Base-by-base conservation (phyloP, 2,113 vertebrate genomes). In the Apodemus speciosus region DNA sequence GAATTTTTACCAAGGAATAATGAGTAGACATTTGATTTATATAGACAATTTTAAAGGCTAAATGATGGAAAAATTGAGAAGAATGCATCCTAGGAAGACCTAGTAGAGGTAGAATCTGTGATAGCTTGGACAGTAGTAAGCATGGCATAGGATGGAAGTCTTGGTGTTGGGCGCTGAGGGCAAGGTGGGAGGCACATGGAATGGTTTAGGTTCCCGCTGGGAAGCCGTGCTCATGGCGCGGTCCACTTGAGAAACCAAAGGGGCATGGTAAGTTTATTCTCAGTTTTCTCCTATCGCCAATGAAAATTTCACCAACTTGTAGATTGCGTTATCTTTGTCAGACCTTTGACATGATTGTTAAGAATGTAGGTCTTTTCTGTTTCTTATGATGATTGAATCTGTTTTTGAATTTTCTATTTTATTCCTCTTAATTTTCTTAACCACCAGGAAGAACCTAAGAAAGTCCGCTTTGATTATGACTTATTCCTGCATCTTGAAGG, bases 401-500 rank as follows among this genome's bases (percentile, higher is more conserved):
- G 58, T 91, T 93, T 87, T 97, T 72, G 92, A 97, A 83, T 89
- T 62, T 56, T 96, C 62, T 95, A 1, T 89, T 94, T 98, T 69
- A n/a, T 97, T 92, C 72, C 94, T 83, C 11, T 80, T 66, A 72
- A 77, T n/a, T 30, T 73, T 35, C 86, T 97, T 97, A 66, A 97
- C 93, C 77, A 95, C 64, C 96, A 99, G 99, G 99, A 99, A 98
- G 99, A 99, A 97, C 99, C 99, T 96, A 99, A 99, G 98, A 99
- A 99, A 98, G 99, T 99, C 94, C 98, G 99, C 85, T 99, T 99
- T 98, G 99, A 99, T 97, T 99, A 99, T 98, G 99, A 99, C 97
- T 98, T 99, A 95, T 99, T 99, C 98, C 98, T 99, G 97, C 99
- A 99, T 98, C 98, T 99, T 98, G 99, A 99, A 98, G 99, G 99